Evolutionary conservation across 53 echinoderm and acorn worm species (phyloP), one percentile per base, ranked within the genome.

Genomic region (Antedon mediterranea): DNA sequence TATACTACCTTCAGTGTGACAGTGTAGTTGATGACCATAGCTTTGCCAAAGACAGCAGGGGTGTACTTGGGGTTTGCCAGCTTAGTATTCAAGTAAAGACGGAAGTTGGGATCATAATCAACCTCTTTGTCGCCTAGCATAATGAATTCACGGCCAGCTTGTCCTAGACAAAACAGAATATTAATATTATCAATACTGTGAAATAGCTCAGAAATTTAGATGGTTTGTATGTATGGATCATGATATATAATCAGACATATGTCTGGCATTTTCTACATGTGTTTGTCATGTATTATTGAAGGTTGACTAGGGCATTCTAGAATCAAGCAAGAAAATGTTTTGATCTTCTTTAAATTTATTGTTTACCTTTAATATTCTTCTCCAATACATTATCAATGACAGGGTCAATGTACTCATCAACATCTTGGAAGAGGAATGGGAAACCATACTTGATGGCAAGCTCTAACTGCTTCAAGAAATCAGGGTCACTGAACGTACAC

Each of bases 11-110:
- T 98, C 73, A 98, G 92, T 43, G 98, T 98, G 82, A 98, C 98
- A 44, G 98, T 98, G 82, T 98, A 98, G 88, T 98, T 98, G 82
- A 98, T 98, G 78, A 98, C 92, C 98, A 98, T 98, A 33, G 98
- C 98, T 80, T 98, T 98, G 77, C 98, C 98, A 89, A 98, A 98
- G 43, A 98, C 90, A 0, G 98, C 82, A 34, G 98, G 98, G 9
- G 98, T 92, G 78, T 98, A 98, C 83, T 90, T 98, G 23, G 98
- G 98, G 76, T 98, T 98, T 27, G 98, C 76, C 34, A 98, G 88
- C 90, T 98, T 98, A 83, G 98, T 90, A 90, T 98, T 93, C 81
- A 98, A 85, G 83, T 98, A 98, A 31, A 98, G 87, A 26, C 98
- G 79, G 85, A 98, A 98, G 83, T 98, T 98, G 4, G 92, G 98